Evolutionary conservation across 35 echinoderm and acorn worm species (phyloP).

Genomic region (Heliocidaris tuberculata): DNA sequence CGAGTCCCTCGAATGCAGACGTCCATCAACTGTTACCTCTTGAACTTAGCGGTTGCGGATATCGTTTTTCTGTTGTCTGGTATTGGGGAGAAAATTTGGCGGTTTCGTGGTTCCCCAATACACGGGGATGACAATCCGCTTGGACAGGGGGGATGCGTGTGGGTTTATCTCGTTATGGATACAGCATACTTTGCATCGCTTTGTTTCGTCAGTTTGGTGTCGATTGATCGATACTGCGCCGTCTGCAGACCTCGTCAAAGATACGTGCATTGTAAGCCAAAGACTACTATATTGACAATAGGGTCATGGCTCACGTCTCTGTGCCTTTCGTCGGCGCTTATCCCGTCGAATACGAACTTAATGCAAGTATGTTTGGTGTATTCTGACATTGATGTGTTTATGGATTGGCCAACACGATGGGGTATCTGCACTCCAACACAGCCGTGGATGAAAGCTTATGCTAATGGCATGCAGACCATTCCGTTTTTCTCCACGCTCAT

Average conservation of each 20-base stretch:
- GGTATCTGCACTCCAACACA: conserved; percentile 33
- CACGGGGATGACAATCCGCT: conserved; percentile 58
- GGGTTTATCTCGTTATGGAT: conserved; percentile 68
- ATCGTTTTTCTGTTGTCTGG: conserved; percentile 76
- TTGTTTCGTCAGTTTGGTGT: conserved; percentile 84
- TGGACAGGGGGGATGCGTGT: conserved; percentile 65
- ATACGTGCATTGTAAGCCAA: conserved; percentile 51
- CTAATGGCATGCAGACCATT: conserved; percentile 71
- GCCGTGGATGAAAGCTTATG: conserved; percentile 51
- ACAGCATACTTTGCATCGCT: conserved; percentile 84
- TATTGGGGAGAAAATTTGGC: conserved; percentile 72
- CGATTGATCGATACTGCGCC: conserved; percentile 75
- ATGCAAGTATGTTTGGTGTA: conserved; percentile 54
- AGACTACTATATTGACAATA: conserved; percentile 47
- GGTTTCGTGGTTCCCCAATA: conserved; percentile 58
- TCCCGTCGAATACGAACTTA: conserved; percentile 45
- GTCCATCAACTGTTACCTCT: conserved; percentile 80
- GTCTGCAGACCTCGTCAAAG: conserved; percentile 75
- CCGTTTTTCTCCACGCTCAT: conserved; percentile 74
- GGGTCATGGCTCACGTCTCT: conserved; percentile 58
- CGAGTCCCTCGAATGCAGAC: conserved; percentile 77
- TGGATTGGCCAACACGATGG: conserved; percentile 53
- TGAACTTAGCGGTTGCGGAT: conserved; percentile 82
- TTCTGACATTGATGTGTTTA: conserved; percentile 47
- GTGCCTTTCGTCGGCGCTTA: conserved; percentile 68